phyloP scores from a whole-genome alignment of 2,113 vertebrate species.

The Natator depressus region DNA sequence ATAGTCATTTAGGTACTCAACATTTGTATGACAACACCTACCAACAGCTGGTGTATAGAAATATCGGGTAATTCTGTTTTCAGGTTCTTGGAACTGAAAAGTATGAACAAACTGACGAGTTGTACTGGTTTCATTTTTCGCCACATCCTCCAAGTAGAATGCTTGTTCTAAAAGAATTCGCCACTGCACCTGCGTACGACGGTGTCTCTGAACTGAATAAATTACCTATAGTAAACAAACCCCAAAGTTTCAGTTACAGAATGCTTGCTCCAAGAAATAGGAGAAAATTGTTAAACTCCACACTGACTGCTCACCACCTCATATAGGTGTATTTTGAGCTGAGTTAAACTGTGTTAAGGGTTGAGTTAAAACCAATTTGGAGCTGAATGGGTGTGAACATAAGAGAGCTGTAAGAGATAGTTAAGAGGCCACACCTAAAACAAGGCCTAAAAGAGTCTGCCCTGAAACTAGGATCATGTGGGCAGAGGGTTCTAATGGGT shows the following conservation, averaged over 20 bases:
- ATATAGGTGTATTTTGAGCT: neutral
- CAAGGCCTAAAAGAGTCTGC: neutral
- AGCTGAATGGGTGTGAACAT: neutral
- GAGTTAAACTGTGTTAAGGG: neutral
- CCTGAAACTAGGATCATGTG: neutral
- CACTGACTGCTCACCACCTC: neutral
- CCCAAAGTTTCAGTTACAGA: neutral
- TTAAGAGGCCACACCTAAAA: neutral
- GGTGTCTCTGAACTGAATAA: conserved; percentile 88
- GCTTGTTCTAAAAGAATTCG: conserved; percentile 88
- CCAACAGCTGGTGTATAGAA: conserved; percentile 89
- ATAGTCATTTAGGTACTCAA: neutral
- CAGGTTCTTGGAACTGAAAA: conserved; percentile 82
- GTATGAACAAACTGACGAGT: conserved; percentile 84
- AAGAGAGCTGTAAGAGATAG: neutral
- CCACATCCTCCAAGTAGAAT: conserved; percentile 92
- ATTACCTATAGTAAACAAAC: conserved; percentile 83
- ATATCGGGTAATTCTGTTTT: conserved; percentile 81
- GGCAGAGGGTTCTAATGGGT: neutral
- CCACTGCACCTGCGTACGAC: conserved; percentile 91
- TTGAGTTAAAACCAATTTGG: neutral
- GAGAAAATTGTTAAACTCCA: neutral
- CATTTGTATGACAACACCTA: conserved; percentile 68
- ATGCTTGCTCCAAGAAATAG: neutral
- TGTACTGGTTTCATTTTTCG: conserved; percentile 86